phyloP scores from a whole-genome alignment of 30 jellyfish, hydroid and myxozoan species.

The Aurelia sp. region DNA sequence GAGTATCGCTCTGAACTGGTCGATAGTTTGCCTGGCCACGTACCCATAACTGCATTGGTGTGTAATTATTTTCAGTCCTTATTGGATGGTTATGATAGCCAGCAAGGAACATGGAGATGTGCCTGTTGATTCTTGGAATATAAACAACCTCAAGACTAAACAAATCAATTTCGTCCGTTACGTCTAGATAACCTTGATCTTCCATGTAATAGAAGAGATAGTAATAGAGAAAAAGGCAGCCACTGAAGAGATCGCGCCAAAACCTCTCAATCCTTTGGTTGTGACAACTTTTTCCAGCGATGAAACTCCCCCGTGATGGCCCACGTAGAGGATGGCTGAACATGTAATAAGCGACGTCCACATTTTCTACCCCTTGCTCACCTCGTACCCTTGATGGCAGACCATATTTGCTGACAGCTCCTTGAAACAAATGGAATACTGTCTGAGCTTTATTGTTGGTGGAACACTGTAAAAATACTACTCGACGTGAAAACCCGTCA shows the following conservation, averaged over 20 bases:
- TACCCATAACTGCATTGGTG: constrained; percentile 45
- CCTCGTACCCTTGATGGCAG: constrained; percentile 50
- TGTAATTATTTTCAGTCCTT: too few species aligned
- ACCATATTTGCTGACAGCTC: constrained; percentile 9
- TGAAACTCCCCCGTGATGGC: constrained; percentile 57
- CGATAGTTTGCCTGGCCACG: constrained; percentile 10
- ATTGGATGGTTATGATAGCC: constrained; percentile 53
- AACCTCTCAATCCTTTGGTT: constrained; percentile 50
- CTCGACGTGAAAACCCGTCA: constrained; percentile 37
- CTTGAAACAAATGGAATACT: neutral
- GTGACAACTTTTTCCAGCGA: constrained; percentile 62
- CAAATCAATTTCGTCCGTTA: constrained; percentile 14
- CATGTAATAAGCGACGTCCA: constrained; percentile 51
- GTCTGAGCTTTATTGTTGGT: constrained; percentile 35
- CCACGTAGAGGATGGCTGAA: constrained; percentile 42
- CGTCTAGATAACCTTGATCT: neutral
- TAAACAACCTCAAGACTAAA: constrained; percentile 10
- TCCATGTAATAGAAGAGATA: constrained; percentile 19
- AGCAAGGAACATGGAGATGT: constrained; percentile 5
- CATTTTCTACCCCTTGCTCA: constrained; percentile 56
- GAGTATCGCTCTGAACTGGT: neutral
- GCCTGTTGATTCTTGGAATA: constrained; percentile 17
- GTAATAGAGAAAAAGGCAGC: constrained; percentile 9
- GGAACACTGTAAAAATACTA: constrained; percentile 13
- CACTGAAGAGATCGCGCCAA: constrained; percentile 40